Conservation (phyloP, 2,797 vertebrate species). For the Enteromius argenteus region DNA sequence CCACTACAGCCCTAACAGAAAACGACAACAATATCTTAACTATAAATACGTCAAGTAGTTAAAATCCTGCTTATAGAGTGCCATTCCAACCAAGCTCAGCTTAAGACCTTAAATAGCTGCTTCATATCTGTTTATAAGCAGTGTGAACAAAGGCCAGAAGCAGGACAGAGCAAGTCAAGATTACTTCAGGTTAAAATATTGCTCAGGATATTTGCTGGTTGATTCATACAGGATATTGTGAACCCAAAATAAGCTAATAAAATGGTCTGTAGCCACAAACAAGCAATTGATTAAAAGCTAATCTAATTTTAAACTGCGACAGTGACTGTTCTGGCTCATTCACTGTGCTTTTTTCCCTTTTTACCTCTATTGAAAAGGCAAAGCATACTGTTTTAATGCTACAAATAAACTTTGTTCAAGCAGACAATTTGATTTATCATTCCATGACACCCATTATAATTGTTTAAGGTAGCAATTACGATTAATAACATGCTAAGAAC, state of each 20-base stretch:
- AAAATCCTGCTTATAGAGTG: not conserved
- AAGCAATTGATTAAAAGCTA: constrained; percentile 32
- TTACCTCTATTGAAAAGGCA: not conserved
- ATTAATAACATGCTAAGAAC: not conserved
- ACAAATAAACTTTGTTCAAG: not conserved
- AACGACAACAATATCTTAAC: constrained; percentile 28
- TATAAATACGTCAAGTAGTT: not conserved
- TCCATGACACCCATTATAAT: not conserved
- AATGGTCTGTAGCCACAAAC: constrained; percentile 44
- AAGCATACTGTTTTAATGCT: not conserved
- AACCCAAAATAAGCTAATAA: constrained; percentile 45
- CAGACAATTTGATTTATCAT: not conserved
- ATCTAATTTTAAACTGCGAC: constrained; percentile 37
- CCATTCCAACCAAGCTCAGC: not conserved
- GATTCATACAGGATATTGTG: constrained; percentile 22
- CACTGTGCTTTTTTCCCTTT: not conserved
- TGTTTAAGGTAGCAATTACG: not conserved
- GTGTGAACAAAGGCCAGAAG: not conserved
- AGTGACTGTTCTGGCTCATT: constrained; percentile 25
- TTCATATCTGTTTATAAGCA: not conserved
- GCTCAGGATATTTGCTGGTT: constrained; percentile 2
- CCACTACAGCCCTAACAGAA: constrained; percentile 21
- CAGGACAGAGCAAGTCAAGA: not conserved
- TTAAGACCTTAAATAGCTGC: not conserved
- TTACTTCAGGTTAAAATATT: constrained; percentile 3